Evolutionary conservation across 2,113 vertebrate species (phyloP).

Genomic region (Melanerpes formicivorus): DNA sequence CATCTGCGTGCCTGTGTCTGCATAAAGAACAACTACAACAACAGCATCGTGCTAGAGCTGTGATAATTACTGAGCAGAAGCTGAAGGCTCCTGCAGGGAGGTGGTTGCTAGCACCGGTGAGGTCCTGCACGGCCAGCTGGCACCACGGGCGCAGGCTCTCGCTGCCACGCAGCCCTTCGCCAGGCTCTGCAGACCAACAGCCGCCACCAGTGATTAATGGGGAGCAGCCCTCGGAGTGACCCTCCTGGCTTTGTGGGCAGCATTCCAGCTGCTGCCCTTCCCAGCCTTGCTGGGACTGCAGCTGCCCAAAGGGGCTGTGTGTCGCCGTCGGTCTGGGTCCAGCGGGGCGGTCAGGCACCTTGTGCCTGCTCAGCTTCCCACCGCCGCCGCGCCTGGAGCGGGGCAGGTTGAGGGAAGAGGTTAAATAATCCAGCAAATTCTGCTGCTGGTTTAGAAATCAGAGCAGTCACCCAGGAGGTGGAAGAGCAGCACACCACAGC

Average conservation of each 20-base stretch:
- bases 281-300: not conserved
- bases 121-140: not conserved
- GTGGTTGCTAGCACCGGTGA: not conserved
- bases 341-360: not conserved
- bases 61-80: not conserved
- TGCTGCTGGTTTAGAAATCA: not conserved
- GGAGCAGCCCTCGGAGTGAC: conserved; percentile 11
- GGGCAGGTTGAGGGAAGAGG: accelerated
- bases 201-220: not conserved
- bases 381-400: accelerated
- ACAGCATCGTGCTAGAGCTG: accelerated
- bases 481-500: not conserved
- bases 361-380: not conserved
- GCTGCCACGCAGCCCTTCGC: not conserved
- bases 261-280: not conserved
- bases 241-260: not conserved
- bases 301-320: not conserved
- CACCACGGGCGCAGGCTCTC: not conserved
- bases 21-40: not conserved
- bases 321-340: not conserved
- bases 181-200: not conserved
- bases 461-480: not conserved
- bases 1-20: not conserved
- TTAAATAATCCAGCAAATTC: not conserved
- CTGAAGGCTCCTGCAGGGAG: accelerated